Percentiles rank a stretch among this genome's conserved stretches.
These are phyloP conservation scores for Cataglyphis livida DNA, from an alignment of 2,888 invertebrate genomes.

Conservation along the genomic window DNA sequence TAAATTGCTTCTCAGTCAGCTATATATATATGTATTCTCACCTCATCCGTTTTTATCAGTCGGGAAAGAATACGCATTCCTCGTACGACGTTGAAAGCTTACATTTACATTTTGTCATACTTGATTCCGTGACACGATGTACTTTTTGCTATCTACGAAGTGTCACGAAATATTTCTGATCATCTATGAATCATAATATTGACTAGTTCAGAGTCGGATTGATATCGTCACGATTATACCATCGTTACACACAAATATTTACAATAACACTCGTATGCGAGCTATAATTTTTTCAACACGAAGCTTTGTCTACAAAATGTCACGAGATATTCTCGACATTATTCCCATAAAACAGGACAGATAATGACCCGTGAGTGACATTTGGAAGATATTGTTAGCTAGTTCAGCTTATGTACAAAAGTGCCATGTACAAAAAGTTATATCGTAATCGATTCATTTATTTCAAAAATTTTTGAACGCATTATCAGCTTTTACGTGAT, in stretches of 20 bases:
- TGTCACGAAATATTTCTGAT: conserved; percentile 17
- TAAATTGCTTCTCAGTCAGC: conserved; percentile 27
- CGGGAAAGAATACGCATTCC: conserved; percentile 31
- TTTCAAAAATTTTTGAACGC: not conserved
- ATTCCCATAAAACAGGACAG: not conserved
- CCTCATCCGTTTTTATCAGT: conserved; percentile 15
- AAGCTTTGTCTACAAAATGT: not conserved
- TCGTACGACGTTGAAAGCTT: conserved; percentile 14
- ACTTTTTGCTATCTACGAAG: conserved; percentile 19
- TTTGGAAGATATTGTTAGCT: not conserved
- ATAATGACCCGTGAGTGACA: not conserved
- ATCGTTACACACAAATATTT: not conserved
- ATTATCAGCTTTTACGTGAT: not conserved
- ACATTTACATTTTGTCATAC: conserved; percentile 37
- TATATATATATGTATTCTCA: not conserved
- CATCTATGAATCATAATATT: conserved; percentile 33
- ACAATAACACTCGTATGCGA: not conserved
- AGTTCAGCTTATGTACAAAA: not conserved
- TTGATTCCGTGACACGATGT: conserved; percentile 28
- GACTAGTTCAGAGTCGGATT: not conserved
- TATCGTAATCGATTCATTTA: not conserved
- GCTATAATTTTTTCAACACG: not conserved
- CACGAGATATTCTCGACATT: not conserved
- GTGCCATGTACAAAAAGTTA: not conserved
- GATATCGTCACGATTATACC: not conserved